Evolutionary conservation across 2,888 invertebrate species (phyloP).

Genomic region (Nesidiocoris tenuis): DNA sequence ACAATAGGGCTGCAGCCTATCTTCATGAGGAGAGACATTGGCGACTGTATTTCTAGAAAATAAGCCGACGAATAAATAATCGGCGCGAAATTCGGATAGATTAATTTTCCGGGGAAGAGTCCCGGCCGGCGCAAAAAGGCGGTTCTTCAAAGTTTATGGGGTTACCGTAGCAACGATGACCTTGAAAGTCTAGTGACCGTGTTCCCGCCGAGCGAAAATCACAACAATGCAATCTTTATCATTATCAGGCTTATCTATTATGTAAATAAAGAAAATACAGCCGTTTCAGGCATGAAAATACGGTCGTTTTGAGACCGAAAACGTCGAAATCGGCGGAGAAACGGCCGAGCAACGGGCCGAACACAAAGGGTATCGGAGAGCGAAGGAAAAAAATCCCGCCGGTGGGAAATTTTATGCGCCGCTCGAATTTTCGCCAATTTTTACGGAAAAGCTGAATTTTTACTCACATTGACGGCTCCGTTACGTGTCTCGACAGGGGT

Average conservation of each 20-base stretch:
- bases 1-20: too few relatives aligned
- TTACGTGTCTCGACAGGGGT: background rate
- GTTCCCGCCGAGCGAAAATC: constrained; percentile 33
- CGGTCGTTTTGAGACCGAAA: constrained; percentile 17
- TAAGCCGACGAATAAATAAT: too few relatives aligned
- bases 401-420: background rate
- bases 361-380: background rate
- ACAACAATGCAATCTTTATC: constrained; percentile 30
- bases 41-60: too few relatives aligned
- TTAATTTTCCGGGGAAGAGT: background rate
- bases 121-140: constrained; percentile 34
- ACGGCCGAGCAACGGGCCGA: background rate
- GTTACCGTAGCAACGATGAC: constrained; percentile 42
- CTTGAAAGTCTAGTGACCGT: constrained; percentile 17
- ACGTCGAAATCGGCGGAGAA: background rate
- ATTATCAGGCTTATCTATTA: constrained; percentile 30
- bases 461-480: background rate
- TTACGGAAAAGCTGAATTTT: background rate
- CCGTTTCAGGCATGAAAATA: background rate
- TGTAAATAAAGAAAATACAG: background rate
- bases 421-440: background rate
- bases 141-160: constrained; percentile 24
- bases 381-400: background rate
- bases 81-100: too few relatives aligned
- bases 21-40: too few relatives aligned